These are phyloP conservation scores for Neosalanx taihuensis DNA, from an alignment of 2,797 vertebrate species.

Conservation along the genomic window DNA sequence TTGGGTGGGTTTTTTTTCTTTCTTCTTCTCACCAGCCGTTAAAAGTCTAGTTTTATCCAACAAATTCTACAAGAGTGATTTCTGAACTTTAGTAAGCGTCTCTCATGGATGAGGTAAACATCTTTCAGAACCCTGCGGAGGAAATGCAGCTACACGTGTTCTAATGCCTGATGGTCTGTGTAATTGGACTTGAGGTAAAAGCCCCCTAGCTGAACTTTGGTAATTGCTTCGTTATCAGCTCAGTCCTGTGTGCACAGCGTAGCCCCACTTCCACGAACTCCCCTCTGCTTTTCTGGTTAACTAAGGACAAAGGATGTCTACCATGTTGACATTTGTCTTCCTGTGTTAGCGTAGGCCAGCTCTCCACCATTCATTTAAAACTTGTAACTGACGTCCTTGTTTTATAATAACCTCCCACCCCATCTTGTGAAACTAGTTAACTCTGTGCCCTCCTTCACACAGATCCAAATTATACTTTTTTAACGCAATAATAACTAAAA, in stretches of 20 bases:
- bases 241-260: constrained; percentile 14
- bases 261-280: constrained; percentile 28
- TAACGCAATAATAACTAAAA: neutral
- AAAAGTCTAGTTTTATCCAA: neutral
- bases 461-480: neutral
- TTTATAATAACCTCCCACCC: neutral
- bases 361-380: neutral
- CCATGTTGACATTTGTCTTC: neutral
- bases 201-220: constrained; percentile 24
- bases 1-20: neutral
- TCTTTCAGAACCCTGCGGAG: neutral
- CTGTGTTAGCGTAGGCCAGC: neutral
- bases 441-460: neutral
- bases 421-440: neutral
- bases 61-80: too few species aligned
- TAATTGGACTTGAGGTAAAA: constrained; percentile 47
- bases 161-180: constrained; percentile 35
- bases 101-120: neutral
- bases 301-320: constrained; percentile 2
- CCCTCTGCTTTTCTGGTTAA: constrained; percentile 21
- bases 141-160: constrained; percentile 14
- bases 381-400: constrained; percentile 10
- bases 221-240: constrained; percentile 47
- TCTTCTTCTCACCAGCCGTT: neutral
- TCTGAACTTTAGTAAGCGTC: too few species aligned